Base-by-base conservation (phyloP, 2,113 vertebrate genomes). In the Microtus pennsylvanicus region DNA sequence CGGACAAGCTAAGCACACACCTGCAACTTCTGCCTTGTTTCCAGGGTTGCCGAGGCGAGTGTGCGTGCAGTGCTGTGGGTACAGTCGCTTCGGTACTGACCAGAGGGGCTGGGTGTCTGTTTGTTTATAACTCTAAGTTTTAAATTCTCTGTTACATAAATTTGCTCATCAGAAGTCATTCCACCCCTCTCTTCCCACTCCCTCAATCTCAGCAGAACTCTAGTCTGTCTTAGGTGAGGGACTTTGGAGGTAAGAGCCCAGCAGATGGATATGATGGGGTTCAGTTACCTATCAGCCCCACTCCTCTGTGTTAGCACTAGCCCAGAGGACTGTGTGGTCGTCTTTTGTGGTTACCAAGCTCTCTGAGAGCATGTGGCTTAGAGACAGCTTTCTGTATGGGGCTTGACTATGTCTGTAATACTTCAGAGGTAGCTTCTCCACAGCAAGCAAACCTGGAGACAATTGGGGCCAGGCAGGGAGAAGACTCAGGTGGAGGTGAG, bases 31-130 rank as follows among this genome's bases (percentile, higher is more conserved):
- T 52, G 4, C 72, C 3, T 16, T 17, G 5, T 42, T 67, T 19
- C 50, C 30, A 3, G 0, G 11, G 63, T 24, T 3, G 1, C 2
- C 0, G 10, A 8, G 7, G 26, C 13, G 6, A 10, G 5, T 2
- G 14, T 10, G 11, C 33, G 1, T 3, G 26, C 17, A 10, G 47
- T 9, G 7, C 8, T 7, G 9, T 28, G 24, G 45, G 19, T 1
- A 0, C 3, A 10, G 26, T 33, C 42, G 10, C 7, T 42, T 65
- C 0, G 9, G 19, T 30, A 28, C 3, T 58, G 28, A 61, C 38
- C 26, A 35, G 33, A 69, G 45, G 78, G 2, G 55, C 21, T 55
- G 16, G 22, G 42, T 7, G n/a, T 35, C 8, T 26, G 19, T 74
- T 5, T 28, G 45, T 58, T 87, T 78, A 42, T 38, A 69, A 42